phyloP scores from a whole-genome alignment of 2,888 invertebrate genomes.

The Amblyteles armatorius region DNA sequence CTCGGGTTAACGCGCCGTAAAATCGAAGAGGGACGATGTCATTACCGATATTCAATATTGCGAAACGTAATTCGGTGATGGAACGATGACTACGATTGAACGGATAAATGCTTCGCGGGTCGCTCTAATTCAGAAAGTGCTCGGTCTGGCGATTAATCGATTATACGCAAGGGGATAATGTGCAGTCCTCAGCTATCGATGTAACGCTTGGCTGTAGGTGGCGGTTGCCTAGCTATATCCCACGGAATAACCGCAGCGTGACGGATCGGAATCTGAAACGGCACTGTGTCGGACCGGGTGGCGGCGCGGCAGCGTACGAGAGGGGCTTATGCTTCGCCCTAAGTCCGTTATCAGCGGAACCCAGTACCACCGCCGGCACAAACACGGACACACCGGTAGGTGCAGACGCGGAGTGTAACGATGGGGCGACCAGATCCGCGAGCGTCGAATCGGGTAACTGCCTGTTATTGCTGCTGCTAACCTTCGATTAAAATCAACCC shows the following conservation, averaged over 20 bases:
- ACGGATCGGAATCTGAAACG: slow-evolving; percentile 68
- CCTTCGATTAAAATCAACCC: slow-evolving; percentile 77
- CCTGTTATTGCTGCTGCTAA: slow-evolving; percentile 77
- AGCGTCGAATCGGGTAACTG: slow-evolving; percentile 75
- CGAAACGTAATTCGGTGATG: slow-evolving; percentile 69
- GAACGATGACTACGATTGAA: slow-evolving; percentile 75
- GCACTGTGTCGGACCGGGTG: slow-evolving; percentile 52
- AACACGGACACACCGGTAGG: slow-evolving; percentile 46
- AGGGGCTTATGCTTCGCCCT: slow-evolving; percentile 62
- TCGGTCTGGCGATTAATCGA: slow-evolving; percentile 75
- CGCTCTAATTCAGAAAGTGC: slow-evolving; percentile 74
- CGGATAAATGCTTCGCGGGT: slow-evolving; percentile 72
- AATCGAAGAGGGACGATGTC: too few relatives aligned
- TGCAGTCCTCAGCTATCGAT: slow-evolving; percentile 12
- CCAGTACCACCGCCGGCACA: slow-evolving; percentile 71
- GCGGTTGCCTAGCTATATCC: slow-evolving; percentile 51
- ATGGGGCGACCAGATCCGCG: slow-evolving; percentile 33
- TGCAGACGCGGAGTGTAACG: slow-evolving; percentile 53
- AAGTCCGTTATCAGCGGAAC: slow-evolving; percentile 82
- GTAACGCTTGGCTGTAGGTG: slow-evolving; percentile 68
- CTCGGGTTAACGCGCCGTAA: too few relatives aligned
- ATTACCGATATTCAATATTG: slow-evolving; percentile 15
- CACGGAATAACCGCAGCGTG: slow-evolving; percentile 62
- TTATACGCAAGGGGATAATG: slow-evolving; percentile 65
- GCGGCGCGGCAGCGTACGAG: slow-evolving; percentile 49